Evolutionary conservation across 2,888 invertebrate genomes (phyloP).

Genomic region (Lasioglossum oenotherae): DNA sequence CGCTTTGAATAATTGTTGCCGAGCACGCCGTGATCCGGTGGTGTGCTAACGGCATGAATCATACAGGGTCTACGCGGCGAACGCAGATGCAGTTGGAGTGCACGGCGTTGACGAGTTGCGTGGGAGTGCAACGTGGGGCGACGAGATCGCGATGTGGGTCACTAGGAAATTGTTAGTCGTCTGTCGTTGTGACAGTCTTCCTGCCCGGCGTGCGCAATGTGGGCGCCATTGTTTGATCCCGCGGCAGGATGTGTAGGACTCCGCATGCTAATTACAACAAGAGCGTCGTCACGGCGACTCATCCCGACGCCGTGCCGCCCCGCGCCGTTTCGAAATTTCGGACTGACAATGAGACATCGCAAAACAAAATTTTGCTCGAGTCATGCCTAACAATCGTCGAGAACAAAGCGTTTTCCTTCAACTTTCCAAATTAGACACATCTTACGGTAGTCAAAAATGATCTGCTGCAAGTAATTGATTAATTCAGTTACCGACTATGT

Average conservation of each 20-base stretch:
- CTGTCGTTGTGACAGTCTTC: constrained; percentile 71
- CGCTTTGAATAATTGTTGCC: neutral
- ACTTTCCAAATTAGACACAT: too few relatives aligned
- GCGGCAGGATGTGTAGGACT: constrained; percentile 42
- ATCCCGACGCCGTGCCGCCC: neutral
- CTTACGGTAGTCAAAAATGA: neutral
- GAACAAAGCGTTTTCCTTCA: too few relatives aligned
- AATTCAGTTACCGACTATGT: neutral
- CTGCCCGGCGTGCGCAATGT: constrained; percentile 61
- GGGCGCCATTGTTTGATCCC: constrained; percentile 67
- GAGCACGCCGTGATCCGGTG: neutral
- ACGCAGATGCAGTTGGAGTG: constrained; percentile 33
- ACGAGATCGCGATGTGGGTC: constrained; percentile 76
- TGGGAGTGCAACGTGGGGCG: constrained; percentile 68
- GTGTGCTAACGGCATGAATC: neutral
- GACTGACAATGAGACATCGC: neutral
- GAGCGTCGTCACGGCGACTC: constrained; percentile 14
- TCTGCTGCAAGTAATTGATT: neutral
- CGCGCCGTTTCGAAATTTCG: neutral
- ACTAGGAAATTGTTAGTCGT: constrained; percentile 82
- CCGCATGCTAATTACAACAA: constrained; percentile 35
- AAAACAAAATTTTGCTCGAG: neutral
- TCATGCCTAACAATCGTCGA: too few relatives aligned
- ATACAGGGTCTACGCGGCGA: neutral
- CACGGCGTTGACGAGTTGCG: constrained; percentile 50